A percentile compares a stretch with the other conserved stretches of the same genome.
phyloP scores from a whole-genome alignment of 2,113 vertebrate species.

The Fulmarus glacialis region DNA sequence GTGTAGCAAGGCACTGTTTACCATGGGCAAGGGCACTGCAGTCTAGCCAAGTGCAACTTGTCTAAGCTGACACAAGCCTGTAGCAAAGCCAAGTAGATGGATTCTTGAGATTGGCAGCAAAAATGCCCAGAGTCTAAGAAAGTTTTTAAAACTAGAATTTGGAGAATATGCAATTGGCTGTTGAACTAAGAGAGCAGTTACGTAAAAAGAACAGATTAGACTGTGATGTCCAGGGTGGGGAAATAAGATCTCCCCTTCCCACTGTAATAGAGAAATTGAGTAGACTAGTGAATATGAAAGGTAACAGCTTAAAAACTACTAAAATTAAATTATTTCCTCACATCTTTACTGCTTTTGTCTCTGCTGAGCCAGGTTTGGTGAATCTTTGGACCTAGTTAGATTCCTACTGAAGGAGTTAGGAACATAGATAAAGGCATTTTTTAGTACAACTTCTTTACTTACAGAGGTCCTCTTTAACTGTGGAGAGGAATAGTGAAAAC shows the following conservation, averaged over 20 bases:
- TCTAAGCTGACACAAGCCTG: not conserved
- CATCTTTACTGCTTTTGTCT: not conserved
- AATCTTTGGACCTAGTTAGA: not conserved
- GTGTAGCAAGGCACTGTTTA: not conserved
- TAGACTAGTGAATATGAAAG: not conserved
- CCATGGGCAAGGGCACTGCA: not conserved
- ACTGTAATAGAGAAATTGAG: not conserved
- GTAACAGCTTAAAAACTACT: not conserved
- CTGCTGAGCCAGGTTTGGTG: not conserved
- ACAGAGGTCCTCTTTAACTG: not conserved
- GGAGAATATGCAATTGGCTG: not conserved
- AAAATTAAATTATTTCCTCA: not conserved
- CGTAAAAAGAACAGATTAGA: not conserved
- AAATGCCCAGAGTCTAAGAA: not conserved
- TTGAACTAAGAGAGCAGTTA: not conserved
- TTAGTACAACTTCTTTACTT: not conserved
- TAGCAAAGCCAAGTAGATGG: not conserved
- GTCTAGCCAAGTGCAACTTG: not conserved
- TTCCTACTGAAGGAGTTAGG: not conserved
- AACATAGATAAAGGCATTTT: not conserved
- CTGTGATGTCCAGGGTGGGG: not conserved
- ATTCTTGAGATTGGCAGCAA: not conserved
- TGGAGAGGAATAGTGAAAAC: not conserved
- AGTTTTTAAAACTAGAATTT: not conserved
- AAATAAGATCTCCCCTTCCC: not conserved